Evolutionary conservation across 1,140 invertebrate species (phyloP), one percentile per base, ranked within the genome.

Genomic region (Adelges cooleyi): DNA sequence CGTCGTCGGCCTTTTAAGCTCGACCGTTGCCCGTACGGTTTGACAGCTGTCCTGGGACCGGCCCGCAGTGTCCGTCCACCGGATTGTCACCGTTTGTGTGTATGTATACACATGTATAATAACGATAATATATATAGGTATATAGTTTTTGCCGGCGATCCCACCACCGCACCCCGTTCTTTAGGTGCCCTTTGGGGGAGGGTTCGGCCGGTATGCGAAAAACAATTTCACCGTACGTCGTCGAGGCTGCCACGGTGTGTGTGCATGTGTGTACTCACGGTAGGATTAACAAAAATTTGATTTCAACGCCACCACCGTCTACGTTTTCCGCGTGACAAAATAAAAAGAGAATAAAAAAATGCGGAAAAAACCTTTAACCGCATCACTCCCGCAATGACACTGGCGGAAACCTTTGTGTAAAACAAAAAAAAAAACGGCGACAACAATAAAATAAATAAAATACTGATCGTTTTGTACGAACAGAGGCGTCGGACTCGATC

Each of bases 211-310:
- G 54, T 25, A 59, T 59, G 54, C 40, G 40, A 44, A 59, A 59
- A 59, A 59, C 54, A 59, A 59, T 59, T 59, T 59, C 53, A 5
- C 11, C 40, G 44, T 13, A 36, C 22, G 23, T 46, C 17, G 23
- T 33, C 29, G 29, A 5, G 29, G 29, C 29, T 25, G 10, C 15
- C 20, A 11, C 27, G 9, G 36, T 23, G 54, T 36, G 40, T 18
- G 8, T 38, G 18, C n/a, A 20, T 4, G 18, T 29, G 54, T 53
- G 22, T 27, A 22, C 54, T 18, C 54, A 44, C 11, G 38, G 54
- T 44, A 44, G 40, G 54, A 59, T 59, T 59, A 59, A 59, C 54
- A 59, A 59, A 59, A 59, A 27, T 59, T 44, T 44, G 54, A 44
- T 59, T 56, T 42, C 53, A 10, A 18, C 49, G 27, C 15, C 25